Percentiles rank a stretch among this genome's conserved stretches.
Conservation (phyloP, 1,140 invertebrate species). For the Drosophila rufa region DNA sequence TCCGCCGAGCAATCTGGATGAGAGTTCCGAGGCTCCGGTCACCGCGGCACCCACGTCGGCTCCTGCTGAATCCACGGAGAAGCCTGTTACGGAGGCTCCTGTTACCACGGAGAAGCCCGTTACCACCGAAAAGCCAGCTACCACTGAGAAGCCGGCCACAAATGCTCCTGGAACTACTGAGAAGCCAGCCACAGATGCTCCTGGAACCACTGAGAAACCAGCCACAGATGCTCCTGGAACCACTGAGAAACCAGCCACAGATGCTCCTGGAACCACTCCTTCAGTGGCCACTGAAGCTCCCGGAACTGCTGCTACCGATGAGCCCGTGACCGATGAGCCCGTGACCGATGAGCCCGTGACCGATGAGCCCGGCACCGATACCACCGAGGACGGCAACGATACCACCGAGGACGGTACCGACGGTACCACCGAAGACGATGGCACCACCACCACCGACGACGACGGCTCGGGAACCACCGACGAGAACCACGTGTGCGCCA, state of each 20-base stretch:
- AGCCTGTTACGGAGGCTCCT: background rate
- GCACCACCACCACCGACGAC: constrained; percentile 3
- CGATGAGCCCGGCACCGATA: background rate
- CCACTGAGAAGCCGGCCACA: too few species aligned
- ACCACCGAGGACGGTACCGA: constrained; percentile 5
- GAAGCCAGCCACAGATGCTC: too few species aligned
- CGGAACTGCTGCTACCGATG: background rate
- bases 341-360: background rate
- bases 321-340: background rate
- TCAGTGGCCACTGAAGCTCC: background rate
- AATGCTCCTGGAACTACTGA: too few species aligned
- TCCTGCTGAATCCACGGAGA: background rate
- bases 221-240: too few species aligned
- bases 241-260: too few species aligned
- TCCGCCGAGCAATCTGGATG: constrained; percentile 49
- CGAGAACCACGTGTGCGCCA: constrained; percentile 25
- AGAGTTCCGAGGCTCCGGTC: constrained; percentile 13
- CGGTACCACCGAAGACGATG: constrained; percentile 10
- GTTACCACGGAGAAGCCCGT: background rate
- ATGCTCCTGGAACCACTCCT: background rate
- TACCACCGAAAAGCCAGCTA: background rate
- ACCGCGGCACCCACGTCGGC: background rate
- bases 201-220: too few species aligned
- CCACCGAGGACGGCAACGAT: constrained; percentile 5
- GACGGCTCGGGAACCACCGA: constrained; percentile 11